Base-by-base conservation (phyloP, 2,888 invertebrate species). In the Acrobeloides nanus region DNA sequence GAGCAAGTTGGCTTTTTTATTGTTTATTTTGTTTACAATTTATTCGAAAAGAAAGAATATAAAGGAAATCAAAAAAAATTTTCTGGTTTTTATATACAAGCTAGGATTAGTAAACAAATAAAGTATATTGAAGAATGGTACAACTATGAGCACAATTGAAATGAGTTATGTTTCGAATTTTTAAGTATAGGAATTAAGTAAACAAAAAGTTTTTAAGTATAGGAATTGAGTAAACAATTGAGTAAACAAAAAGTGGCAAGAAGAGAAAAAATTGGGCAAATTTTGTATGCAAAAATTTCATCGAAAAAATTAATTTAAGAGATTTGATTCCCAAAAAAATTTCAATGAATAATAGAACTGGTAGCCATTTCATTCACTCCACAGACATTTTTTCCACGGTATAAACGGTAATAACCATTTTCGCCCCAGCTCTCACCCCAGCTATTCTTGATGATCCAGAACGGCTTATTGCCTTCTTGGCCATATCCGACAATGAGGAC, bases 341-440 rank as follows among this genome's bases (percentile, higher is more conserved):
- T 37, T 50, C 34, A 50, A 29, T 52, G 24, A 26, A 68, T 55
- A 25, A 68, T 51, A n/a, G 68, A 53, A 18, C 59, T 61, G 45
- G 88, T 84, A 18, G 88, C 86, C 84, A 87, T 88, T 74, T 82
- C 80, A 76, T 89, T 88, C 53, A 97, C 79, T 37, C 95, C 95
- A 74, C 95, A 90, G 1, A 88, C 87, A 48, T 93, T 90, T 74
- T 86, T 89, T 10, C 95, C 95, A 49, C 93, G 81, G 76, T 84
- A 95, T 46, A 93, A 84, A 59, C 88, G 56, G 55, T 68, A 73
- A 48, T 74, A 73, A 47, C 73, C 73, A 24, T 56, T 26, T 47
- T 73, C 72, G 38, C 72, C 72, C 68, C 66, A 68, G 3, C 20
- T 43, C 3, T 53, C 4, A 27, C 72, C 73, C 73, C 73, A 72